Evolutionary conservation across 2,797 vertebrate species (phyloP).

Genomic region (Microcaecilia unicolor): DNA sequence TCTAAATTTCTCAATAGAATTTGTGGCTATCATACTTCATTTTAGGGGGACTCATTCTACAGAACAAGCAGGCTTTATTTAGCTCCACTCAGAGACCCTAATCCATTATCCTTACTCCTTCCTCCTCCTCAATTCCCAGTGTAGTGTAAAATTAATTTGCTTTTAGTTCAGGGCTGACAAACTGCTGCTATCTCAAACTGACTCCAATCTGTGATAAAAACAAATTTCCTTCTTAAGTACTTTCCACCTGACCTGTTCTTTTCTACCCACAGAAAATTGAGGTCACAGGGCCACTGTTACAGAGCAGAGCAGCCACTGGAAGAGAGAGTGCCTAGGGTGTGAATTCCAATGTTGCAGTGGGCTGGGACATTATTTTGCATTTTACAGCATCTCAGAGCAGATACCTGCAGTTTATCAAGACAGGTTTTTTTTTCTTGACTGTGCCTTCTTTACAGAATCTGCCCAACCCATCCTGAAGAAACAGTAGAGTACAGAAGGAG

Average conservation of each 20-base stretch:
- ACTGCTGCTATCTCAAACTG: slow-evolving; percentile 13
- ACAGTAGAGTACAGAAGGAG: neutral
- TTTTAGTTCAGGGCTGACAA: slow-evolving; percentile 23
- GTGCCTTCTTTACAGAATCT: neutral
- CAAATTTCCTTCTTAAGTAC: slow-evolving; percentile 44
- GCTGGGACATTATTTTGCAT: accelerated
- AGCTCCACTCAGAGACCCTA: slow-evolving; percentile 30
- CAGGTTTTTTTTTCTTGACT: accelerated
- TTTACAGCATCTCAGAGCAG: accelerated
- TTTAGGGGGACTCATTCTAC: neutral
- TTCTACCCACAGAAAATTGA: slow-evolving; percentile 46
- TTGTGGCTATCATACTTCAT: no score
- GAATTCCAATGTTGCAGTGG: accelerated
- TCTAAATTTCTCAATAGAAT: no score
- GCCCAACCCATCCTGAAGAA: neutral
- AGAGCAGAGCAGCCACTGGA: neutral
- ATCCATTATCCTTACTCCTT: slow-evolving; percentile 27
- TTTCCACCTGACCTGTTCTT: slow-evolving; percentile 51
- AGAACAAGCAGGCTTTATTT: slow-evolving; percentile 24
- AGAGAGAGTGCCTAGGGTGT: neutral
- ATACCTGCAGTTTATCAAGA: accelerated
- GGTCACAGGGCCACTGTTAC: slow-evolving; percentile 26
- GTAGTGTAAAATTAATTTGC: slow-evolving; percentile 35
- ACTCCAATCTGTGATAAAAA: slow-evolving; percentile 26
- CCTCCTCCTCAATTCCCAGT: slow-evolving; percentile 12